These are phyloP conservation scores for Platycheirus rosarum DNA, from an alignment of 2,888 invertebrate species.

Conservation along the genomic window DNA sequence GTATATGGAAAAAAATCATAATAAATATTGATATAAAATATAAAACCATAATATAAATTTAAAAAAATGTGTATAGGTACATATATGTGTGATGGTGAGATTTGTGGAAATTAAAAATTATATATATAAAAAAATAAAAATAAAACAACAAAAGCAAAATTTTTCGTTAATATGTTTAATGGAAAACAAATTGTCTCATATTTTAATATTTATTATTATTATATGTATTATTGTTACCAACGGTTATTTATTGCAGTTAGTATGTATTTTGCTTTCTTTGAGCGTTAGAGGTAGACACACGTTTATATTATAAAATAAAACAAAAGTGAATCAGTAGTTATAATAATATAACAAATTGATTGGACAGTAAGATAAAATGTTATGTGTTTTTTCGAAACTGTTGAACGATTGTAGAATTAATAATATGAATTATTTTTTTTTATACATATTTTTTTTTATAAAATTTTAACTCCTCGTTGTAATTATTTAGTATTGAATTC, in stretches of 20 bases:
- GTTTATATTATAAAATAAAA: conserved; percentile 14
- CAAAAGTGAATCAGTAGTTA: conserved; percentile 11
- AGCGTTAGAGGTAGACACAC: conserved; percentile 35
- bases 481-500: no score
- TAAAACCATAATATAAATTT: conserved; percentile 5
- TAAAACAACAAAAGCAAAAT: not conserved
- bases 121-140: conserved; percentile 2
- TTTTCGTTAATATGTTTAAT: conserved; percentile 45
- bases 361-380: conserved; percentile 19
- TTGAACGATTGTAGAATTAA: no score
- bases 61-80: conserved; percentile 37
- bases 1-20: conserved; percentile 22
- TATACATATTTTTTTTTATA: no score
- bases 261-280: conserved; percentile 48
- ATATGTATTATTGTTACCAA: conserved; percentile 53
- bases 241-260: conserved; percentile 50
- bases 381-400: no score
- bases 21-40: conserved; percentile 5
- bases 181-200: conserved; percentile 31
- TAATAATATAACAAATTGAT: conserved; percentile 15
- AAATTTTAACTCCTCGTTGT: no score
- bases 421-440: no score
- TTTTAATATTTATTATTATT: conserved; percentile 31
- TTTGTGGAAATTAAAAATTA: conserved; percentile 29
- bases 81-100: conserved; percentile 52